These are phyloP conservation scores for Alloscopus bannaensis DNA, from an alignment of 2,888 invertebrate genomes.

Conservation along the genomic window DNA sequence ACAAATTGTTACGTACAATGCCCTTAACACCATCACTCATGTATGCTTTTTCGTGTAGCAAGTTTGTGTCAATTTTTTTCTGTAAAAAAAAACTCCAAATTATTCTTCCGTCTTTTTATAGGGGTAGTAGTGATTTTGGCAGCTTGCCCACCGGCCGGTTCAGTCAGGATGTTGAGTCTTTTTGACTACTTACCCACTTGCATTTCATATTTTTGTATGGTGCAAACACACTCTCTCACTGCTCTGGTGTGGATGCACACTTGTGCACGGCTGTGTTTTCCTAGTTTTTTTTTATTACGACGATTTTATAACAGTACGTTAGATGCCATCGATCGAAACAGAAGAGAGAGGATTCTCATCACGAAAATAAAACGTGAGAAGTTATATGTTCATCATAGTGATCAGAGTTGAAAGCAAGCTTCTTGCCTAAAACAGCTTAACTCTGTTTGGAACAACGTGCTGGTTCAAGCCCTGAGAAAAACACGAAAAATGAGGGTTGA, in stretches of 20 bases:
- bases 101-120: slow-evolving; percentile 36
- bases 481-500: neutral
- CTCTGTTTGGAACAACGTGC: too few relatives aligned
- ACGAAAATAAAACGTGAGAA: slow-evolving; percentile 64
- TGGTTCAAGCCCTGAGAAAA: too few relatives aligned
- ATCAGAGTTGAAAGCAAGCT: too few relatives aligned
- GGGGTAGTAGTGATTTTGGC: slow-evolving; percentile 29
- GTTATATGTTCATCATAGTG: slow-evolving; percentile 19
- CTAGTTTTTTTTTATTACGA: neutral
- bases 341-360: slow-evolving; percentile 13
- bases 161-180: neutral
- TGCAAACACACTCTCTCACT: too few relatives aligned
- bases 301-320: slow-evolving; percentile 15
- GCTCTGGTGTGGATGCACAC: too few relatives aligned
- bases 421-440: too few relatives aligned
- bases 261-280: slow-evolving; percentile 18
- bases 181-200: slow-evolving; percentile 9
- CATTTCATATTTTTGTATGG: too few relatives aligned
- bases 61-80: slow-evolving; percentile 37
- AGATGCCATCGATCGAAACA: slow-evolving; percentile 26
- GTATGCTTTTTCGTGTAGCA: neutral
- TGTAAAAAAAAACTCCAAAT: slow-evolving; percentile 22
- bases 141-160: slow-evolving; percentile 44
- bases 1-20: too few relatives aligned
- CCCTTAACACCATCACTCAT: too few relatives aligned